Evolutionary conservation across 2,797 vertebrate genomes (phyloP), one percentile per base, ranked within the genome.

Genomic region (Tolypeutes matacus): DNA sequence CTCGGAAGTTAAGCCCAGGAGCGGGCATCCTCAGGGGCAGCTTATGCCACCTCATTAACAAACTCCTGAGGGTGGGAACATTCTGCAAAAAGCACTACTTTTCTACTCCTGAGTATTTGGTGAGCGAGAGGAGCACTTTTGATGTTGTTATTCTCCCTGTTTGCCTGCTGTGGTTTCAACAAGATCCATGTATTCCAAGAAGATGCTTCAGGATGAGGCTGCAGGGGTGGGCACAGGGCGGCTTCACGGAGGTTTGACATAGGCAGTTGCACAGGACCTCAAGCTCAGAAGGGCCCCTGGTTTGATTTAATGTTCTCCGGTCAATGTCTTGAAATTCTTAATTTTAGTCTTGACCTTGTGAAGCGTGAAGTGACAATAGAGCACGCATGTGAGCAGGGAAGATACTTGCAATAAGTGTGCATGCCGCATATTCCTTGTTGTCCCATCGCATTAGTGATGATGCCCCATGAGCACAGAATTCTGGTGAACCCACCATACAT

Each of bases 271-370:
- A 31, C 14, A 86, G 76, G 69, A 51, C 80, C 13, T 3, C 34
- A 58, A 18, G 10, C 29, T 76, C 73, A 76, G 39, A 46, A 46
- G 70, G 36, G 36, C 13, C 27, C 27, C 42, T 25, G 29, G 17
- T 23, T 67, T 53, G 46, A 25, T 76, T 53, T 49, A 56, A 72
- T 23, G 23, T 15, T 75, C 80, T 93, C 12, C 25, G 60, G 12
- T 46, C 0, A 7, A 13, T 10, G 70, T 65, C 46, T 60, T 69
- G 5, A 94, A 82, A 81, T 64, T 25, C 31, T 46, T 65, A 49
- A 88, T 21, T 75, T 56, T 80, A 29, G 64, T 36, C 86, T 81
- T 76, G 42, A 56, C 85, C 14, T 31, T 64, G 11, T 69, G 67
- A 88, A 81, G 29, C 27, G 49, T 42, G 34, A 77, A 62, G 62